Percentiles rank a stretch among this genome's conserved stretches.
Conservation (phyloP, 1,140 invertebrate species). For the Antheraea pernyi region DNA sequence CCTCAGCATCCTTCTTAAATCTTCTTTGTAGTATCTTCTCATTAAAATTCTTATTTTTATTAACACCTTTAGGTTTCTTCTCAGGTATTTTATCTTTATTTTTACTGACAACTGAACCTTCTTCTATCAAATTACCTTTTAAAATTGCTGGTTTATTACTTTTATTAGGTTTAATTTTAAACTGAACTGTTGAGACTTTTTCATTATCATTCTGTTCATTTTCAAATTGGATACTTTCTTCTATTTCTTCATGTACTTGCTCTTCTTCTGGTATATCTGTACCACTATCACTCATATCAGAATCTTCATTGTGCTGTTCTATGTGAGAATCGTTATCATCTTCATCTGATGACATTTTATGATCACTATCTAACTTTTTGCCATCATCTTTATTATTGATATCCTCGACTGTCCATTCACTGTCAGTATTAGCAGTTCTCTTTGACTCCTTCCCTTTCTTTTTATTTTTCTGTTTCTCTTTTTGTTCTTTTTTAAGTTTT, state of each 20-base stretch:
- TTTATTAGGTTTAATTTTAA: conserved; percentile 5
- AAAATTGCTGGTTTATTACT: background rate
- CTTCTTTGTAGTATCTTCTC: conserved; percentile 58
- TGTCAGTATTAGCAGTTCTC: conserved; percentile 43
- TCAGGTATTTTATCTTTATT: conserved; percentile 18
- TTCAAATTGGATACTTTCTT: background rate
- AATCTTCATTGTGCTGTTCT: background rate
- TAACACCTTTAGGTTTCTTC: conserved; percentile 46
- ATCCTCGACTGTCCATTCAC: conserved; percentile 57
- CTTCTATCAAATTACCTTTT: conserved; percentile 6
- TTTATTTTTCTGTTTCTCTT: conserved; percentile 58
- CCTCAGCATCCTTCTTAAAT: conserved; percentile 54
- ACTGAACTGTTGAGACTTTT: background rate
- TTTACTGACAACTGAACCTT: background rate
- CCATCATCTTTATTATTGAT: conserved; percentile 27
- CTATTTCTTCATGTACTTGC: background rate
- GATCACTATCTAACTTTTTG: conserved; percentile 18
- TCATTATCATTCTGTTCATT: conserved; percentile 8
- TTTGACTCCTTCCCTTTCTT: conserved; percentile 47
- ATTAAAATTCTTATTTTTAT: conserved; percentile 67
- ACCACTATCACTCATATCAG: background rate
- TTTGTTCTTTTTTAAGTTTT: conserved; percentile 66
- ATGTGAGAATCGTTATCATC: background rate
- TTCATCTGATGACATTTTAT: conserved; percentile 14
- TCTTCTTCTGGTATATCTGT: conserved; percentile 6